Conservation (phyloP, 2,888 invertebrate genomes). For the Mystacides longicornis region DNA sequence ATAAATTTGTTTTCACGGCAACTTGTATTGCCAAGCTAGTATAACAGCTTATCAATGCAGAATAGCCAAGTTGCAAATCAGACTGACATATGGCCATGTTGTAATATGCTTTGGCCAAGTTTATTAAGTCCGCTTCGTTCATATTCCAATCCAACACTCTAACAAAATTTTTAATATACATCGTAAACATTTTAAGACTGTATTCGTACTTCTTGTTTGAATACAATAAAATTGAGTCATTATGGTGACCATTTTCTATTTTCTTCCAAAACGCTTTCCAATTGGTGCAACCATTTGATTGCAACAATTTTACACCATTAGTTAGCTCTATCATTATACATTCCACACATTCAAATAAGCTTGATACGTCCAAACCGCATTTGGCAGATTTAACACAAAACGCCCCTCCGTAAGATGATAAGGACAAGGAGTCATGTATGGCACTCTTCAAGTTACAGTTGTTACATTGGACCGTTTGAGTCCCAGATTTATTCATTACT, state of each 20-base stretch:
- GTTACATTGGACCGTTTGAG: constrained; percentile 16
- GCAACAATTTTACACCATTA: constrained; percentile 9
- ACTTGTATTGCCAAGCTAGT: constrained; percentile 17
- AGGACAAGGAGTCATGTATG: constrained; percentile 18
- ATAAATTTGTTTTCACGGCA: background rate
- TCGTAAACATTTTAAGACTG: constrained; percentile 11
- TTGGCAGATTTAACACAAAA: constrained; percentile 15
- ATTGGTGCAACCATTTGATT: constrained; percentile 18
- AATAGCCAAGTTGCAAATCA: constrained; percentile 12
- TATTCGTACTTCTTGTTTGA: constrained; percentile 8
- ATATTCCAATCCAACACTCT: constrained; percentile 10
- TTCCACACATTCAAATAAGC: background rate
- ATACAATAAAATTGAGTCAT: constrained; percentile 18
- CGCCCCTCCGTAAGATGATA: constrained; percentile 9
- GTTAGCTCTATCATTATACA: constrained; percentile 12
- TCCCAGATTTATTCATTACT: constrained; percentile 12
- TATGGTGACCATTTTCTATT: constrained; percentile 18
- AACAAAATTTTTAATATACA: constrained; percentile 10
- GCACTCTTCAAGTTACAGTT: constrained; percentile 19
- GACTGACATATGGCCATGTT: constrained; percentile 23
- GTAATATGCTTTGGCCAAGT: constrained; percentile 19
- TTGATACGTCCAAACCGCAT: constrained; percentile 9
- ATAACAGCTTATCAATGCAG: constrained; percentile 21
- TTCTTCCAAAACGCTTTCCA: constrained; percentile 18
- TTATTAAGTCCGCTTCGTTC: constrained; percentile 7